Evolutionary conservation across 1,140 invertebrate genomes (phyloP).

Genomic region (Leptinotarsa undecemlineata): DNA sequence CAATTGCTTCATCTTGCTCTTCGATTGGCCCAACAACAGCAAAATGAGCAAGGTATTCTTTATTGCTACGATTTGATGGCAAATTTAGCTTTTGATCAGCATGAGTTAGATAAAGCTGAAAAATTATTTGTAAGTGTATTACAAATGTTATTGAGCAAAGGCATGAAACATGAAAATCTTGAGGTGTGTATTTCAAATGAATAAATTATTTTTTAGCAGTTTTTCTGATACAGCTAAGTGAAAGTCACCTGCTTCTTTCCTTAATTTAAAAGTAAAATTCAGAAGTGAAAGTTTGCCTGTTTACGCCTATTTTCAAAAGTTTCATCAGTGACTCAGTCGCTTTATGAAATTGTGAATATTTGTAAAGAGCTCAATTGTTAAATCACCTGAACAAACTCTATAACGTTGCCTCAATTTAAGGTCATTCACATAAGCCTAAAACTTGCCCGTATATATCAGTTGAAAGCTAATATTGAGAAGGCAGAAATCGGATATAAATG

Average conservation of each 20-base stretch:
- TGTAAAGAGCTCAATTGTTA: too few relatives aligned
- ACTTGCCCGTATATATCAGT: conserved; percentile 71
- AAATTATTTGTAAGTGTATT: conserved; percentile 80
- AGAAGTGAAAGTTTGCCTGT: too few relatives aligned
- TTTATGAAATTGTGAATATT: too few relatives aligned
- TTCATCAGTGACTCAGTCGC: too few relatives aligned
- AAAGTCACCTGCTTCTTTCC: too few relatives aligned
- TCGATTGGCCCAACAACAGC: conserved; percentile 77
- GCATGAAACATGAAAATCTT: conserved; percentile 72
- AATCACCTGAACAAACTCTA: too few relatives aligned
- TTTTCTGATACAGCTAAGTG: not conserved
- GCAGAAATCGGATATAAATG: conserved; percentile 76
- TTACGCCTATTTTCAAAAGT: too few relatives aligned
- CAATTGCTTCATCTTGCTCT: conserved; percentile 82
- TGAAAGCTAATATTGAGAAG: conserved; percentile 65
- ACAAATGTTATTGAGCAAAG: conserved; percentile 72
- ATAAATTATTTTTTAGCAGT: not conserved
- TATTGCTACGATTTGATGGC: conserved; percentile 91
- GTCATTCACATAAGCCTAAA: conserved; percentile 77
- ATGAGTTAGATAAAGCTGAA: conserved; percentile 81
- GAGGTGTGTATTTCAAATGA: conserved; percentile 58
- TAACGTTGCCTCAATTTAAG: conserved; percentile 36
- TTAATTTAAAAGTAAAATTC: too few relatives aligned
- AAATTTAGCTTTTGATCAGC: conserved; percentile 79
- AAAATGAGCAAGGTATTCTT: conserved; percentile 74